Evolutionary conservation across 2,888 invertebrate genomes (phyloP), one percentile per base, ranked within the genome.

Genomic region (Saturnia pavonia): DNA sequence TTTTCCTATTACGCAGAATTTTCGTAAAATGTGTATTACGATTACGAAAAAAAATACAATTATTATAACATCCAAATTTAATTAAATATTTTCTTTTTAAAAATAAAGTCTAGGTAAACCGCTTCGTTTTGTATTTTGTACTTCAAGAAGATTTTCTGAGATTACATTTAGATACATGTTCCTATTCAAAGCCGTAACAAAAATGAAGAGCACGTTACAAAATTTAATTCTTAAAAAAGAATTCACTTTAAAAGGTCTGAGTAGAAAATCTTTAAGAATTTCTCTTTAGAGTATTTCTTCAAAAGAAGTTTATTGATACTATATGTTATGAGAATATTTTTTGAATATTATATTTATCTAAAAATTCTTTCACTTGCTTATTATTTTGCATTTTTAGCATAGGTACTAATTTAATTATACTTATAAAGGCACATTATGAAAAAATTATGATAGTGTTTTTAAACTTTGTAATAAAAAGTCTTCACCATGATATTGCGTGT

Each of bases 201-300:
- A 70, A n/a, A 65, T 65, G 65, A 67, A 51, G 54, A 71, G 42
- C 22, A 67, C 40, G 42, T 40, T 40, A 67, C 67, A 70, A 51
- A 54, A 66, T 27, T 27, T 34, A 40, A 34, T n/a, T n/a, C 65
- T 22, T 54, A 67, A n/a, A 65, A 65, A 65, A 40, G 65, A 40
- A 40, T 65, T 65, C 19, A 40, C 9, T 19, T n/a, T 19, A 16
- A 27, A 68, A 27, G 48, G 12, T 68, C 16, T 25, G 12, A 60
- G 27, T 27, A 22, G 7, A 54, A 54, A 2, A 22, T 25, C 25
- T 12, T 27, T 57, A 25, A 14, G 2, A 57, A 14, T 14, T 14
- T 9, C 1, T 27, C 54, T 54, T 51, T 54, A 54, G 22, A 22
- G 54, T 54, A 22, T 11, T 9, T 22, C 0, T 54, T 54, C 22